Conservation (phyloP, 1,140 invertebrate genomes). For the Eumeta japonica region DNA sequence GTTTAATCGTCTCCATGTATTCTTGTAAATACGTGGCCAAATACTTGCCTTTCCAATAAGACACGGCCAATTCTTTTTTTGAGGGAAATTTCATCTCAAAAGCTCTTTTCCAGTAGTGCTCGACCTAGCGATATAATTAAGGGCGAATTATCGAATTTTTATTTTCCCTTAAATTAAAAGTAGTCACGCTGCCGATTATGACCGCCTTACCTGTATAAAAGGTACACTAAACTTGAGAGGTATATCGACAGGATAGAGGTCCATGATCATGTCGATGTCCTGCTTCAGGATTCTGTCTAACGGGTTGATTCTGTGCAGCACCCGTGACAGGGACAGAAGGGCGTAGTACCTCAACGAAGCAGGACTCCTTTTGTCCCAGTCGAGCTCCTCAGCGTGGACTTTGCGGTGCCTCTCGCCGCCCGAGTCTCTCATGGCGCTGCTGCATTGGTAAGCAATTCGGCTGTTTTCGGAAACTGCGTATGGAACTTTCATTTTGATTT, state of each 20-base stretch:
- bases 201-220: slow-evolving; percentile 37
- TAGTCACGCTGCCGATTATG: no score
- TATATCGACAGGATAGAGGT: slow-evolving; percentile 43
- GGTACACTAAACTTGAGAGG: slow-evolving; percentile 40
- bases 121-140: slow-evolving; percentile 31
- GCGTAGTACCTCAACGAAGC: slow-evolving; percentile 39
- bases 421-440: slow-evolving; percentile 25
- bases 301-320: slow-evolving; percentile 43
- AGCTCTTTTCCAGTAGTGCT: slow-evolving; percentile 48
- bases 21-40: slow-evolving; percentile 42
- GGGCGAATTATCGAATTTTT: no score
- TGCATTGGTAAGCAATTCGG: slow-evolving; percentile 28
- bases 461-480: slow-evolving; percentile 34
- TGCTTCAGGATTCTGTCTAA: slow-evolving; percentile 36
- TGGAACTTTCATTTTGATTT: slow-evolving; percentile 36
- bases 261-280: slow-evolving; percentile 46
- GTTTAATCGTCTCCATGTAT: slow-evolving; percentile 43
- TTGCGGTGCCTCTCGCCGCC: slow-evolving; percentile 26
- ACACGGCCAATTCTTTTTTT: slow-evolving; percentile 24
- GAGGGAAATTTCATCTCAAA: slow-evolving; percentile 36
- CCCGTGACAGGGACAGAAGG: slow-evolving; percentile 25
- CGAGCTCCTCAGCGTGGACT: slow-evolving; percentile 42
- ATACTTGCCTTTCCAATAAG: slow-evolving; percentile 49
- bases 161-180: no score
- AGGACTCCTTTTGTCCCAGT: slow-evolving; percentile 43